A percentile compares a stretch with the other conserved stretches of the same genome.
phyloP scores from a whole-genome alignment of 2,888 invertebrate species.

The Pandemis corylana region DNA sequence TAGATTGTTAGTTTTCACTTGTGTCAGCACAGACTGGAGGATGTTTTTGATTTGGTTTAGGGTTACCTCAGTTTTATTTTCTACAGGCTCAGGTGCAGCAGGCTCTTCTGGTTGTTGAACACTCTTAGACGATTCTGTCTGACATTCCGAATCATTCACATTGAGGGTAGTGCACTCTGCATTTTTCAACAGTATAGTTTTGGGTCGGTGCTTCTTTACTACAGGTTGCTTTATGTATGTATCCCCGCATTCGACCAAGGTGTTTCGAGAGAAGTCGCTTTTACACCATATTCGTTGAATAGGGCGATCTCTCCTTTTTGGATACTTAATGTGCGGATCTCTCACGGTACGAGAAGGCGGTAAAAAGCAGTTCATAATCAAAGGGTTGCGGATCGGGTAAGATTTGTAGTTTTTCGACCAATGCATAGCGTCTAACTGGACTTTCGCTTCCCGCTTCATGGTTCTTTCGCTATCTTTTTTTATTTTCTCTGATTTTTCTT shows the following conservation, averaged over 20 bases:
- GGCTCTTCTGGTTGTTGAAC: slow-evolving; percentile 47
- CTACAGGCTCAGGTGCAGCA: slow-evolving; percentile 33
- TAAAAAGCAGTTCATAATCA: slow-evolving; percentile 48
- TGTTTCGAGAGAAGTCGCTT: not conserved
- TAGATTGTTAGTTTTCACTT: slow-evolving; percentile 68
- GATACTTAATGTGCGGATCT: not conserved
- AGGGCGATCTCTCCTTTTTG: slow-evolving; percentile 15
- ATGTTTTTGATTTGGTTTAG: slow-evolving; percentile 74
- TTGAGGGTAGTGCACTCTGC: slow-evolving; percentile 56
- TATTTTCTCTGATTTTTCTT: slow-evolving; percentile 58
- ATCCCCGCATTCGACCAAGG: slow-evolving; percentile 7
- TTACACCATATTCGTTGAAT: not conserved
- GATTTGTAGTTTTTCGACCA: slow-evolving; percentile 55
- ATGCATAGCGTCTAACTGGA: slow-evolving; percentile 47
- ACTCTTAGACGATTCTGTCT: slow-evolving; percentile 54
- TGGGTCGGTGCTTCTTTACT: not conserved
- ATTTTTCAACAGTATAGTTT: slow-evolving; percentile 46
- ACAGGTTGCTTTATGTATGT: not conserved
- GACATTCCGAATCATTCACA: slow-evolving; percentile 57
- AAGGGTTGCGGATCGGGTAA: slow-evolving; percentile 46
- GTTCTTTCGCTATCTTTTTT: slow-evolving; percentile 41
- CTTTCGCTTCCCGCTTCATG: slow-evolving; percentile 52
- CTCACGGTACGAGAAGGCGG: slow-evolving; percentile 16
- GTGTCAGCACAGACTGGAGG: slow-evolving; percentile 69
- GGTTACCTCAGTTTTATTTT: slow-evolving; percentile 66